Conservation (phyloP, 2,888 invertebrate species). For the Drosophila silvestris region DNA sequence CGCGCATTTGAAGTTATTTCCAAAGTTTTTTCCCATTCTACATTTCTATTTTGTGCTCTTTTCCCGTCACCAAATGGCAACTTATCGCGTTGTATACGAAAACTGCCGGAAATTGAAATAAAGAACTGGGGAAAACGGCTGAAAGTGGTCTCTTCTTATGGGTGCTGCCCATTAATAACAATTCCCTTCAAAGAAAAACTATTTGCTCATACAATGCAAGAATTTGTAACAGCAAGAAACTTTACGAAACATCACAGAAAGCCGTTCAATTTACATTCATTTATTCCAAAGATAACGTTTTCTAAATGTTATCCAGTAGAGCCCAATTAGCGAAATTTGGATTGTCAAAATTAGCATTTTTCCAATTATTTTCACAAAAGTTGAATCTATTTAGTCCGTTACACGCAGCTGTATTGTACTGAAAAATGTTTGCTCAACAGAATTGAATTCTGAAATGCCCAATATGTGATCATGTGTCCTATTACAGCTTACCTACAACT, state of each 20-base stretch:
- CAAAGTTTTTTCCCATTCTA: conserved; percentile 55
- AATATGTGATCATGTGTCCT: too few species aligned
- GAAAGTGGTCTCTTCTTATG: conserved; percentile 41
- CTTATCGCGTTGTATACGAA: conserved; percentile 62
- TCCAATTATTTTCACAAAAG: background rate
- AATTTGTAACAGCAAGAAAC: conserved; percentile 23
- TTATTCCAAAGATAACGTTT: conserved; percentile 10
- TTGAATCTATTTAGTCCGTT: background rate
- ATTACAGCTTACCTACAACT: background rate
- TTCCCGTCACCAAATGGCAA: conserved; percentile 63
- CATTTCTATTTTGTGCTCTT: conserved; percentile 31
- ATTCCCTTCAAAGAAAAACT: conserved; percentile 38
- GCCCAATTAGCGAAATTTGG: background rate
- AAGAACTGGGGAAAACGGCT: conserved; percentile 44
- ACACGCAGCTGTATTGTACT: background rate
- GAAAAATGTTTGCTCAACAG: too few species aligned
- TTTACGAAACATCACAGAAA: conserved; percentile 2
- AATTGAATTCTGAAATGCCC: too few species aligned
- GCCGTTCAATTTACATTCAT: conserved; percentile 32
- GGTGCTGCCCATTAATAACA: conserved; percentile 60
- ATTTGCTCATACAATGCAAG: conserved; percentile 31
- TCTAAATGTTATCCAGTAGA: background rate
- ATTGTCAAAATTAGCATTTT: background rate
- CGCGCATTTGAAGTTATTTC: conserved; percentile 69
- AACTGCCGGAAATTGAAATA: conserved; percentile 69